Evolutionary conservation across 1,140 invertebrate genomes (phyloP), one percentile per base, ranked within the genome.

Genomic region (Penaeus chinensis): DNA sequence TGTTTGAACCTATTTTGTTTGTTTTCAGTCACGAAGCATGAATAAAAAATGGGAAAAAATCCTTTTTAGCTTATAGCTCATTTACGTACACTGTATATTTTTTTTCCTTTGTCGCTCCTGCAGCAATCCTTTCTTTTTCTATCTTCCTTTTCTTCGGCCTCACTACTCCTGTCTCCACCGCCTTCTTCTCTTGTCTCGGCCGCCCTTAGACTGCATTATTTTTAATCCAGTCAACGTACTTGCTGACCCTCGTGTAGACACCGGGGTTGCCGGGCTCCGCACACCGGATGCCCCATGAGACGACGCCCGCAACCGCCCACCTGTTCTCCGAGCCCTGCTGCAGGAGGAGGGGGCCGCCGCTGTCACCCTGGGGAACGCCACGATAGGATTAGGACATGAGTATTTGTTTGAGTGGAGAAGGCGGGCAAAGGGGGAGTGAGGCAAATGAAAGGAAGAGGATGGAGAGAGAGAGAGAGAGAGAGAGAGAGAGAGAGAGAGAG

Each of bases 331-430:
- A 27, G 18, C 85, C 85, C 42, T 84, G 42, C 37, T 93, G 93
- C 32, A 92, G 91, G 95, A 97, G 96, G 8, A 97, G 91, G 0
- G 96, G 96, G 27, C 96, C 96, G 13, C 96, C 96, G 61, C 96
- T 97, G 92, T 97, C 96, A 27, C 96, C 96, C 93, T 94, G 89
- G 82, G 87, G 3, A 32, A 32, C 32, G 32, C 32, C 32, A 32
- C 32, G 32, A 7, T 62, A 47, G 66, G 65, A 54, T 32, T 32
- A 24, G 13, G 37, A 19, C 19, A 69, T 20, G 10, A 20, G 27
- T n/a, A 18, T n/a, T 10, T 32, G n/a, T 42, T 18, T 22, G 3
- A 19, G 8, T 82, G 22, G 27, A 5, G 19, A 47, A 19, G 16
- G 27, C n/a, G 27, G 32, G 8, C 19, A 63, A 82, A 63, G 1